Percentiles rank a stretch among this genome's conserved stretches.
Conservation (phyloP, 2,113 vertebrate genomes). For the Lophura nycthemera region DNA sequence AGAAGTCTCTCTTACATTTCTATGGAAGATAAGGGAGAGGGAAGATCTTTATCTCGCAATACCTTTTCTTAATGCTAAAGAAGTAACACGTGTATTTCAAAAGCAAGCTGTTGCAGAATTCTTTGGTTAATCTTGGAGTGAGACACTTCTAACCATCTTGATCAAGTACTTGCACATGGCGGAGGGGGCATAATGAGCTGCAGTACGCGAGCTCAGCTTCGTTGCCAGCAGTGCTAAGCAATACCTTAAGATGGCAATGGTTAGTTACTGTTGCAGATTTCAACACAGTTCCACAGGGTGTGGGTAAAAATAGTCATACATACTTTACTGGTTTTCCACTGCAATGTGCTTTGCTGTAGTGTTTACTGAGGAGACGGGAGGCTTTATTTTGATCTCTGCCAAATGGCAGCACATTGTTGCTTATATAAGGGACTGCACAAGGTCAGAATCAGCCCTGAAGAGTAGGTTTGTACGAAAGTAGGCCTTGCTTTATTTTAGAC, state of each 20-base stretch:
- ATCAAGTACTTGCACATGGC: not conserved
- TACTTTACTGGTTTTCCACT: not conserved
- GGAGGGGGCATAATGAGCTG: rapidly evolving
- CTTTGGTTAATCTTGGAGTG: rapidly evolving
- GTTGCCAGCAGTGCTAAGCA: not conserved
- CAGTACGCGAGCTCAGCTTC: rapidly evolving
- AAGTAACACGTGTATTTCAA: rapidly evolving
- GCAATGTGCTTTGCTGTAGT: not conserved
- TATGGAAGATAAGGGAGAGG: not conserved
- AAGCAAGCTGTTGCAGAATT: not conserved
- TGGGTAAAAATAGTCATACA: not conserved
- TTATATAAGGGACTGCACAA: not conserved
- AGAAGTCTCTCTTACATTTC: not conserved
- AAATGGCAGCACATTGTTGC: not conserved
- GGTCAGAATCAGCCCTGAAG: not conserved
- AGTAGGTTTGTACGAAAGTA: not conserved
- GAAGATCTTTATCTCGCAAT: not conserved
- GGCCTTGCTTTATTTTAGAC: not conserved
- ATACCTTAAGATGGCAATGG: constrained; percentile 55
- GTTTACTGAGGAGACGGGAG: not conserved
- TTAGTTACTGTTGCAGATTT: not conserved
- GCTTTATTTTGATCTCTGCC: constrained; percentile 30
- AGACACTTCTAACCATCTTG: rapidly evolving
- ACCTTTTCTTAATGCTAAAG: not conserved
- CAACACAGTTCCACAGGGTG: not conserved